phyloP scores from a whole-genome alignment of 2,113 vertebrate species.

The Trogon surrucura region DNA sequence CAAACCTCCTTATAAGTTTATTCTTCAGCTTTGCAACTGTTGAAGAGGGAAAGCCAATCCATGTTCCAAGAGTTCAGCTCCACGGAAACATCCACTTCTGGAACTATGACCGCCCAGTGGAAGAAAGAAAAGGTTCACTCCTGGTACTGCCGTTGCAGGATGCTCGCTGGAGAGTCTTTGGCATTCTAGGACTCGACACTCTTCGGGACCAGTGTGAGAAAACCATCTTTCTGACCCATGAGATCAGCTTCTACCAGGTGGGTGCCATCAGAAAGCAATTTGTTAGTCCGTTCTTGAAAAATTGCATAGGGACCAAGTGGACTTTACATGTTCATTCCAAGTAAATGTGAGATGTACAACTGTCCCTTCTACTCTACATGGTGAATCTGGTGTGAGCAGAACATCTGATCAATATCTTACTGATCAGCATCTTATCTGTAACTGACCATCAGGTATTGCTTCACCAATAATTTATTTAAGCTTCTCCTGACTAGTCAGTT shows the following conservation, averaged over 20 bases:
- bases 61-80: slow-evolving; percentile 76
- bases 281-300: neutral
- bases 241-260: slow-evolving; percentile 82
- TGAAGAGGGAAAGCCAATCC: slow-evolving; percentile 74
- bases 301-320: neutral
- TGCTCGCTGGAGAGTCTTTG: slow-evolving; percentile 71
- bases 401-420: neutral
- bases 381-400: neutral
- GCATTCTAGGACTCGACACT: slow-evolving; percentile 79
- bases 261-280: neutral
- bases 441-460: neutral
- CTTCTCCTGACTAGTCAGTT: neutral
- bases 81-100: slow-evolving; percentile 80
- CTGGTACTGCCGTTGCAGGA: slow-evolving; percentile 79
- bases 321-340: neutral
- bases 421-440: neutral
- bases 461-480: neutral
- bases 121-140: slow-evolving; percentile 73
- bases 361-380: neutral
- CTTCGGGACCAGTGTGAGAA: slow-evolving; percentile 63
- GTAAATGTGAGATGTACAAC: neutral
- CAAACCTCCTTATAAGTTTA: neutral
- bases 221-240: slow-evolving; percentile 74
- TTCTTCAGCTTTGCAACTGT: slow-evolving; percentile 75
- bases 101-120: slow-evolving; percentile 46